These are phyloP conservation scores for Patagioenas fasciata DNA, from an alignment of 2,113 vertebrate species.

Conservation along the genomic window DNA sequence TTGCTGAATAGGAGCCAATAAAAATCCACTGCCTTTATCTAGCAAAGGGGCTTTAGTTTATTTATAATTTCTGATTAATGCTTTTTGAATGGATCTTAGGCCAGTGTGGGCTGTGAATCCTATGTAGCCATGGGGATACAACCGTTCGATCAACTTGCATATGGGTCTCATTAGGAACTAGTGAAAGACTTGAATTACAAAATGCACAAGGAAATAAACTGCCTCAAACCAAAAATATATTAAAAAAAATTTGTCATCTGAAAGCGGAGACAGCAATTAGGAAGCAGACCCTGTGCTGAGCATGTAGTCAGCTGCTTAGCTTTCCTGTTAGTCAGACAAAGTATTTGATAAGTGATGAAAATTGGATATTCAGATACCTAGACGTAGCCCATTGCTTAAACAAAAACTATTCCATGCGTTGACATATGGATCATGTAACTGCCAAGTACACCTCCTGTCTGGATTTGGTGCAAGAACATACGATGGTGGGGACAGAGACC, in stretches of 20 bases:
- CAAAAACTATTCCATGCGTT: neutral
- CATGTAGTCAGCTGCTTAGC: neutral
- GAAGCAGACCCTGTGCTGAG: neutral
- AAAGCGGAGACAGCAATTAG: constrained; percentile 3
- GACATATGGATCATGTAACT: constrained; percentile 43
- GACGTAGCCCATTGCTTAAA: neutral
- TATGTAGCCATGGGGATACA: neutral
- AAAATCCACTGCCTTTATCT: constrained; percentile 20
- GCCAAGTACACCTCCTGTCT: constrained; percentile 44
- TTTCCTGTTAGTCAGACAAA: neutral
- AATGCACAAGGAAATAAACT: constrained; percentile 11
- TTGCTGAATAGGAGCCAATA: constrained; percentile 61
- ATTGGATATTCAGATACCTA: neutral
- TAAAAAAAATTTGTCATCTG: neutral
- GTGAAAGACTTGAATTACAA: constrained; percentile 7
- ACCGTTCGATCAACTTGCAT: constrained; percentile 17
- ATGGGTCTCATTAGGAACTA: constrained; percentile 34
- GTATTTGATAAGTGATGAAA: neutral
- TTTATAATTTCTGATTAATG: constrained; percentile 55
- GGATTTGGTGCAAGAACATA: constrained; percentile 11
- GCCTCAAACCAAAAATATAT: neutral
- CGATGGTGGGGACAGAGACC: neutral
- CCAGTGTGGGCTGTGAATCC: neutral
- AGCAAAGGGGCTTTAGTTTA: constrained; percentile 15
- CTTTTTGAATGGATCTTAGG: constrained; percentile 21